Evolutionary conservation across 2,797 vertebrate genomes (phyloP).

Genomic region (Menidia menidia): DNA sequence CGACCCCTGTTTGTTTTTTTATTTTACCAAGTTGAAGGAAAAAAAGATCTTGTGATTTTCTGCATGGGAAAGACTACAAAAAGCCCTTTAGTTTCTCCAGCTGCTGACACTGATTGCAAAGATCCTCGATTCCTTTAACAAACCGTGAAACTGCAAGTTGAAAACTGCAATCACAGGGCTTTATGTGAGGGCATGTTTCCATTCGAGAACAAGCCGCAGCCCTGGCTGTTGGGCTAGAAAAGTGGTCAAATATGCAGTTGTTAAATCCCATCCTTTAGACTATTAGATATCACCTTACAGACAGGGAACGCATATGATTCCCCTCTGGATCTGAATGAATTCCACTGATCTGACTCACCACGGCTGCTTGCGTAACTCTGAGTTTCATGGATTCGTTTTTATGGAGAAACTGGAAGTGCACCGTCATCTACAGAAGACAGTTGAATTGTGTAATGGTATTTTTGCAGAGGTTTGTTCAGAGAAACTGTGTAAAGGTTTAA

Average conservation of each 20-base stretch:
- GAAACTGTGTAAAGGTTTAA: slow-evolving; percentile 18
- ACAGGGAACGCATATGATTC: background rate
- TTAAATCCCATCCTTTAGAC: background rate
- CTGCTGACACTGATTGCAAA: slow-evolving; percentile 33
- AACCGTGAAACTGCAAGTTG: slow-evolving; percentile 13
- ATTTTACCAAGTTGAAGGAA: background rate
- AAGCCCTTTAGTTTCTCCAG: slow-evolving; percentile 6
- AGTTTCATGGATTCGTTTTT: slow-evolving; percentile 3
- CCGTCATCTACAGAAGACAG: background rate
- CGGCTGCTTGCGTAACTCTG: background rate
- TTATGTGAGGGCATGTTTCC: slow-evolving; percentile 25
- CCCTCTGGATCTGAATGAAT: background rate
- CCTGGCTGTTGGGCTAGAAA: background rate
- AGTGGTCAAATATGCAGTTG: background rate
- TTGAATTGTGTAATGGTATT: slow-evolving; percentile 12
- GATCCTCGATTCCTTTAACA: slow-evolving; percentile 3
- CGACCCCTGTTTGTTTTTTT: slow-evolving; percentile 6
- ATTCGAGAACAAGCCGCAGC: background rate
- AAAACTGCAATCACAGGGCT: slow-evolving; percentile 10
- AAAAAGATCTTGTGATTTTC: slow-evolving; percentile 25
- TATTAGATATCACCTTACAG: background rate
- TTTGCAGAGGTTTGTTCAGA: slow-evolving; percentile 7
- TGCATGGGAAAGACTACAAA: slow-evolving; percentile 14
- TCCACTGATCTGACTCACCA: slow-evolving; percentile 8
- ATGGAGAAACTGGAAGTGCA: slow-evolving; percentile 13